Evolutionary conservation across 2,113 vertebrate genomes (phyloP).

Genomic region (Nycticebus coucang): DNA sequence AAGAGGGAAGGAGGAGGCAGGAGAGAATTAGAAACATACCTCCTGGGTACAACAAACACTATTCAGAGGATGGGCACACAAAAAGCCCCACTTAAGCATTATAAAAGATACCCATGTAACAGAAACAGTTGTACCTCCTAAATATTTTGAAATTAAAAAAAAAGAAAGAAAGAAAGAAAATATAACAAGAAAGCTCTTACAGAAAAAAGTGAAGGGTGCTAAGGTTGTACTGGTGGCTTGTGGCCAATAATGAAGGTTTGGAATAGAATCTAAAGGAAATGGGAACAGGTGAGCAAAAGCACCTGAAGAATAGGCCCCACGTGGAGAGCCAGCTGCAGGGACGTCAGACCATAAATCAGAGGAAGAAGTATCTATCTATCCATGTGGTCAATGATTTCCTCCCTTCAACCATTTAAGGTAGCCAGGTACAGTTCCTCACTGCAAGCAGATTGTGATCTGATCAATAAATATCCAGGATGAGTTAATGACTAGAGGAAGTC

Average conservation of each 20-base stretch:
- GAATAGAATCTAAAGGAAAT: neutral
- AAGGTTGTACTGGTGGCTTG: neutral
- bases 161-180: too few relatives aligned
- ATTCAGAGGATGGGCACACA: too few relatives aligned
- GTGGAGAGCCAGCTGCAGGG: neutral
- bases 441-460: neutral
- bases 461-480: neutral
- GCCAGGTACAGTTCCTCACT: neutral
- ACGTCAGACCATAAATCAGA: neutral
- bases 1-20: too few relatives aligned
- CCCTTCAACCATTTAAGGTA: neutral
- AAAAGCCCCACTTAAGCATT: too few relatives aligned
- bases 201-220: neutral
- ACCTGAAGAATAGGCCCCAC: neutral
- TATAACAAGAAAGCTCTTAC: too few relatives aligned
- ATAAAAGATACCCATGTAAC: too few relatives aligned
- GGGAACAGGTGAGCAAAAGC: neutral
- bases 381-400: fast-evolving
- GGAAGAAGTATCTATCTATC: neutral
- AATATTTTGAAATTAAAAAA: too few relatives aligned
- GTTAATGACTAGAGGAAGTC: slow-evolving; percentile 52
- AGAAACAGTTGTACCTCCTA: too few relatives aligned
- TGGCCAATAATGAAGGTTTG: neutral
- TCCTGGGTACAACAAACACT: too few relatives aligned
- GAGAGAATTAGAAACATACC: too few relatives aligned